Evolutionary conservation across 2,113 vertebrate species (phyloP), one percentile per base, ranked within the genome.

Genomic region (Pluvianellus socialis): DNA sequence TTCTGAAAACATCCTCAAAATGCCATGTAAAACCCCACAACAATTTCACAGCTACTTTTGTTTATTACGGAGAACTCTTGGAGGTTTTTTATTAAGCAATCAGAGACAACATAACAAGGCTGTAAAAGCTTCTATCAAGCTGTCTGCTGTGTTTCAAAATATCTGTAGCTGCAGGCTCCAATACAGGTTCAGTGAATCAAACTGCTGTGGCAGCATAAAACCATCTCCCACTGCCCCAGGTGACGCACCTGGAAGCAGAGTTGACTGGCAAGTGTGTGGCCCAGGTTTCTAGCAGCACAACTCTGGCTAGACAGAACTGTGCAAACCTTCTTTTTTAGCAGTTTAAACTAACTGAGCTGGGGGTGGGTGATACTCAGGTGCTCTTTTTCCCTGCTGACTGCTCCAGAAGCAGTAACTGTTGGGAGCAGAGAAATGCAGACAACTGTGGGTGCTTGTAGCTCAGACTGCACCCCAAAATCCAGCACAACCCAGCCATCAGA

Each of bases 1-100:
- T 96, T 91, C 80, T 94, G 92, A 88, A 93, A 94, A 94, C 83
- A 90, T 89, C 56, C 30, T 90, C 83, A 73, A 94, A 94, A 94
- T 56, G 73, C 86, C 86, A 83, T 92, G 42, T 73, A 93, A 92
- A 94, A 88, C 19, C 22, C 68, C 18, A 1, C 14, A 92, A 90
- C 88, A 92, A 94, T 77, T 94, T 95, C 65, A 92, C 93, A 94
- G 83, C 73, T 91, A 92, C 70, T 96, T 95, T 83, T 56, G 28
- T 75, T 91, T 86, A 75, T 86, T 53, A 86, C 14, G 52, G 44
- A 22, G 40, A 68, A 87, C 73, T 87, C 70, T 50, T 49, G 12
- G 20, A 89, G 14, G 1, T 27, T 66, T 96, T 86, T 83, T 86
- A 55, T 86, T 84, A 94, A 91, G 82, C 63, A 82, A 74, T 26